These are phyloP conservation scores for Callospermophilus lateralis DNA, from an alignment of 2,113 vertebrate genomes.

Conservation along the genomic window DNA sequence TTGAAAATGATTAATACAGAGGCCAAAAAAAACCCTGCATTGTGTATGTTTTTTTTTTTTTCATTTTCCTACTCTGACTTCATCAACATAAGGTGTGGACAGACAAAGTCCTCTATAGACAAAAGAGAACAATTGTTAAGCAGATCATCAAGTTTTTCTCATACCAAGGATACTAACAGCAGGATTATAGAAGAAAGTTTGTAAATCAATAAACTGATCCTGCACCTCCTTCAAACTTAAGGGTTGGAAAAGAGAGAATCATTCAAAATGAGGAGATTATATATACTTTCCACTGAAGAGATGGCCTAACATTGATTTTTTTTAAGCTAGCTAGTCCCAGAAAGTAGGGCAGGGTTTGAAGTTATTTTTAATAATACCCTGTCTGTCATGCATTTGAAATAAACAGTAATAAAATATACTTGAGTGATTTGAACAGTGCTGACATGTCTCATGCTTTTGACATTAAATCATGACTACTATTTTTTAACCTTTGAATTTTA, in stretches of 20 bases:
- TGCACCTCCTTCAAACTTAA: conserved; percentile 23
- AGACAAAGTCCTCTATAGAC: not conserved
- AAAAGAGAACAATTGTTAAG: not conserved
- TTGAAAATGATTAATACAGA: not conserved
- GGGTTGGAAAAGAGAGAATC: conserved; percentile 55
- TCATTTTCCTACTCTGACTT: not conserved
- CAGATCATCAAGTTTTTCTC: not conserved
- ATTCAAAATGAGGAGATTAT: conserved; percentile 72
- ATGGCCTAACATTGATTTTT: conserved; percentile 64
- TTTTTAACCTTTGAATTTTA: conserved; percentile 75
- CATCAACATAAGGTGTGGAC: not conserved
- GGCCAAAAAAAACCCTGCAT: too few species aligned
- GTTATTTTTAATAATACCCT: conserved; percentile 79
- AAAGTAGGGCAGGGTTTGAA: conserved; percentile 78
- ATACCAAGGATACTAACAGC: not conserved
- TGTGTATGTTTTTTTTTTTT: not conserved
- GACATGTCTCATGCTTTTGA: conserved; percentile 66
- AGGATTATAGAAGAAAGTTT: conserved; percentile 3
- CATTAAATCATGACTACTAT: conserved; percentile 60
- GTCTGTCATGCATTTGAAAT: conserved; percentile 79
- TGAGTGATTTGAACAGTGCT: conserved; percentile 71
- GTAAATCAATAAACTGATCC: conserved; percentile 63
- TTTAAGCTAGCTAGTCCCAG: conserved; percentile 53
- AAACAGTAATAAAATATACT: conserved; percentile 76
- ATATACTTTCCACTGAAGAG: conserved; percentile 52